These are phyloP conservation scores for Megatriorchis doriae DNA, from an alignment of 2,113 vertebrate species.

Conservation along the genomic window DNA sequence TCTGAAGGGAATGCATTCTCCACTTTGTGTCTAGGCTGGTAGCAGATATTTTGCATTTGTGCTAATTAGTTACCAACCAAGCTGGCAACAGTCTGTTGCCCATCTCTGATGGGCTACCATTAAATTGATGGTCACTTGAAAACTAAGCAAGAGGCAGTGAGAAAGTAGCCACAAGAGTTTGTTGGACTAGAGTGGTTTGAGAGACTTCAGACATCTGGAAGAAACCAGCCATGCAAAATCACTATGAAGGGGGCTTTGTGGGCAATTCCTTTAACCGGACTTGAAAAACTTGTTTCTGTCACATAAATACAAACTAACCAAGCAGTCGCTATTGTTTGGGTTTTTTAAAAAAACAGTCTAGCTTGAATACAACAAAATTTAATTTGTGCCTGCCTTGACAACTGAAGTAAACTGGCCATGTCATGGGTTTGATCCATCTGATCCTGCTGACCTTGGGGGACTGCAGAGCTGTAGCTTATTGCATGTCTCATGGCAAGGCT, in stretches of 20 bases:
- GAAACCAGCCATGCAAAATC: not conserved
- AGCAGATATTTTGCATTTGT: not conserved
- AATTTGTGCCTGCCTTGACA: not conserved
- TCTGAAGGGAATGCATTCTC: not conserved
- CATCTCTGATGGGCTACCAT: not conserved
- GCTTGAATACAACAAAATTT: not conserved
- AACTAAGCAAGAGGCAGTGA: not conserved
- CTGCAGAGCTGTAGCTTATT: not conserved
- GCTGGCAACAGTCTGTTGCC: not conserved
- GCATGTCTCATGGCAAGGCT: not conserved
- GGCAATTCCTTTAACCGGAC: not conserved
- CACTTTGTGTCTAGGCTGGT: not conserved
- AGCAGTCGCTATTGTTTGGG: not conserved
- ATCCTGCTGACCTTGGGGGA: not conserved
- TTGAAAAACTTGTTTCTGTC: not conserved
- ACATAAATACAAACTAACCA: not conserved
- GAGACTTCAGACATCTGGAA: not conserved
- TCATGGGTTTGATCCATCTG: not conserved
- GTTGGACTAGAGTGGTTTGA: not conserved
- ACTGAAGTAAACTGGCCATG: not conserved
- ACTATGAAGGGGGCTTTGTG: not conserved
- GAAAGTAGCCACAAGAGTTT: not conserved
- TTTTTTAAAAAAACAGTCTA: not conserved
- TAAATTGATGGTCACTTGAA: not conserved
- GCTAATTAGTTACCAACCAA: not conserved